phyloP scores from a whole-genome alignment of 2,888 invertebrate species.

The Liodrosophila aerea region DNA sequence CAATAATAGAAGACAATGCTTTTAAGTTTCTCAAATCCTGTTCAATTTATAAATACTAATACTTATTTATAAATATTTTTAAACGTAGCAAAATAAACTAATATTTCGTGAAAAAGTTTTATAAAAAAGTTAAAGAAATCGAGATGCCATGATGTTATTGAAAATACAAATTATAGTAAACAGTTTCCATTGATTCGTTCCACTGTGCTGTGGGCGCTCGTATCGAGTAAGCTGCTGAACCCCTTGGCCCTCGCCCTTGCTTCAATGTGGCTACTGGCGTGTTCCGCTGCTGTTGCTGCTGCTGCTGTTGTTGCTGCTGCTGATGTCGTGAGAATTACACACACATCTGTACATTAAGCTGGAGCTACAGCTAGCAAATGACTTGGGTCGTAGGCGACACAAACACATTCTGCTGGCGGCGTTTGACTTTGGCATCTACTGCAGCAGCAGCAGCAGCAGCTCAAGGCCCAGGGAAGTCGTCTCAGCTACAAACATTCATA shows the following conservation, averaged over 20 bases:
- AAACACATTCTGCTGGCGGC: constrained; percentile 53
- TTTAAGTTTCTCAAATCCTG: too few relatives aligned
- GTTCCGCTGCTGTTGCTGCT: constrained; percentile 22
- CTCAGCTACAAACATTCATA: too few relatives aligned
- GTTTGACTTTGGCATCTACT: constrained; percentile 26
- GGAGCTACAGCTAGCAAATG: constrained; percentile 30
- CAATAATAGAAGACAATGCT: too few relatives aligned
- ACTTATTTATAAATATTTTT: too few relatives aligned
- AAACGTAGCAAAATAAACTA: too few relatives aligned
- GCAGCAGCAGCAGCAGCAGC: constrained; percentile 8
- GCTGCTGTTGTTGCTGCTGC: constrained; percentile 22
- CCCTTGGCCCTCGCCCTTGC: constrained; percentile 25
- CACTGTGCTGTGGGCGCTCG: constrained; percentile 21
- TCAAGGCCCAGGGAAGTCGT: constrained; percentile 3
- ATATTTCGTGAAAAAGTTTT: too few relatives aligned
- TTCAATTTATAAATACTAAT: too few relatives aligned
- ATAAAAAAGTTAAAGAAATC: too few relatives aligned
- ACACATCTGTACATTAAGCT: constrained; percentile 38
- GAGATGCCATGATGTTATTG: too few relatives aligned
- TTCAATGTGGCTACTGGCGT: constrained; percentile 53
- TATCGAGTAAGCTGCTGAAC: constrained; percentile 6
- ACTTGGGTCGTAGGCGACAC: constrained; percentile 66
- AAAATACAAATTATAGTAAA: not conserved
- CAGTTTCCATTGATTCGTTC: not conserved
- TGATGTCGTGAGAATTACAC: constrained; percentile 66